Base-by-base conservation (phyloP, 2,888 invertebrate species). In the Tenthredo amoena region DNA sequence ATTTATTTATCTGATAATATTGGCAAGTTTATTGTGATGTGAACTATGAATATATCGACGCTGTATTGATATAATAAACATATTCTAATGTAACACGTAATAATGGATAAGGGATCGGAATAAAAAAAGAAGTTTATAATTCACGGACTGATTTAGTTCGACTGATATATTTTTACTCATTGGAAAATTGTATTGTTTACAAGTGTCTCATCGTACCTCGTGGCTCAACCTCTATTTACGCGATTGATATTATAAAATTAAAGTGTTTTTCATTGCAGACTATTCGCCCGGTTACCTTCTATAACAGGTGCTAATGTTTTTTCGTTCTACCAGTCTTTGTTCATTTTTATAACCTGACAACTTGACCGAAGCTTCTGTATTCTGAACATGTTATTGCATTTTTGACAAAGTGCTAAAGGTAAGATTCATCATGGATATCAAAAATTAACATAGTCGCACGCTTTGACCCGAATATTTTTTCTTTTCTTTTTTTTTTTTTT, bases 271-370 rank as follows among this genome's bases (percentile, higher is more conserved):
- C 86, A 86, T 87, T 86, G 86, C 87, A 87, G 87, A 85, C 15
- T 86, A 86, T 86, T 79, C 40, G 43, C 82, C 65, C 83, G 43
- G 43, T 68, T 85, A 84, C 71, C 72, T 87, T 50, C 85, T 58
- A 76, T 84, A 84, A 47, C 86, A 77, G 79, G 85, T 72, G 86
- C 86, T 86, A 85, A 86, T 87, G 87, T 86, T 87, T 86, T 86
- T 74, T 85, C 68, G 31, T 87, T 84, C 77, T 72, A 86, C 85
- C 72, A 84, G 85, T 86, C 87, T 87, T 88, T 87, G 71, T 87
- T 87, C 71, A 82, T 88, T 89, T 85, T 89, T 89, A 88, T 90
- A 90, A 91, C 89, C 91, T 91, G 89, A 88, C 88, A 86, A 87
- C 86, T 86, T 88, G 86, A 86, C 47, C 86, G 79, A 87, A 85